Evolutionary conservation across 1,140 invertebrate genomes (phyloP), one percentile per base, ranked within the genome.

Genomic region (Aphelenchoides besseyi): DNA sequence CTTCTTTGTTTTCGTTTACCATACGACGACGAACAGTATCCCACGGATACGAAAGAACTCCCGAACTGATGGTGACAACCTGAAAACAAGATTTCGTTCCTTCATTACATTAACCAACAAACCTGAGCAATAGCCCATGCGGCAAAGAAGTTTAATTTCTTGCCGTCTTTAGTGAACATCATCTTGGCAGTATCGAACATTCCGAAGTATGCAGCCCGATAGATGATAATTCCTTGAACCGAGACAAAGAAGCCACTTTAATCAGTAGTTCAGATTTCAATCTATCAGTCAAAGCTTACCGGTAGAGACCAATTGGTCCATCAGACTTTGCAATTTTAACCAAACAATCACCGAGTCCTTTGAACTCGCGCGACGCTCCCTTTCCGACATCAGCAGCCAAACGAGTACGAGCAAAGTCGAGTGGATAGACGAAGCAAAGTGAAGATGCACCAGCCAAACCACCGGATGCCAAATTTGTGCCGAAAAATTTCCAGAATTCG

Each of bases 401-500:
- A 64, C 84, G 81, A 28, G 84, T 85, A 75, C 84, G 66, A 55
- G 84, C 84, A 70, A 85, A 85, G 73, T 85, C 84, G 2, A 85
- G 72, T 28, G 84, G 84, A 67, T 85, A 85, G 29, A 85, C 83
- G 71, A 85, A 85, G 68, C 82, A 83, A n/a, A 85, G 73, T 3
- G 79, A 82, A n/a, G 83, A 84, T 23, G 80, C 81, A 72, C 83
- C 84, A 67, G 84, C 84, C 29, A 78, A 79, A 63, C 84, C 82
- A 68, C 84, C 84, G 55, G 77, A 75, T 29, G 83, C 79, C 53
- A 85, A 64, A 71, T 84, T 85, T 63, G 91, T 92, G 75, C 88
- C 85, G 86, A 93, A 93, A 80, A 91, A 92, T 82, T 89, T 89
- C 90, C 90, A 91, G 88, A 93, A 93, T 79, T 93, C 90, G 67